Evolutionary conservation across 92 coral and sea anemone species (phyloP).

Genomic region (Diadumene lineata): DNA sequence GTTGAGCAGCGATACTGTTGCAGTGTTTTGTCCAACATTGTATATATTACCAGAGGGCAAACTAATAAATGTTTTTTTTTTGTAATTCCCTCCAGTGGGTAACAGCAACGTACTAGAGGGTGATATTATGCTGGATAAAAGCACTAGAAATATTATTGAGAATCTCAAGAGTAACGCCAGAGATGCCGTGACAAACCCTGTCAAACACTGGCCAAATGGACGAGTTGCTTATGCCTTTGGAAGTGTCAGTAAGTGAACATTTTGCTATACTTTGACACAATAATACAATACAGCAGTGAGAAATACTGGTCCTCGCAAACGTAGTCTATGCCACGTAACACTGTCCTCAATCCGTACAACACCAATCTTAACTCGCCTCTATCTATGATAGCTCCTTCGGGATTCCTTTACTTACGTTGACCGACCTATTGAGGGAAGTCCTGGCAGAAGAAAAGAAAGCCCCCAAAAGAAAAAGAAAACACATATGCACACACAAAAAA

Average conservation of each 20-base stretch:
- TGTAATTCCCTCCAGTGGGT: conserved; percentile 18
- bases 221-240: conserved; percentile 57
- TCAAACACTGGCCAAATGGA: conserved; percentile 44
- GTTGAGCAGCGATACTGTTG: no score
- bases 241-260: conserved; percentile 44
- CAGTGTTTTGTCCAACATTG: no score
- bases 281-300: neutral
- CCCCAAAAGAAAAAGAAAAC: no score
- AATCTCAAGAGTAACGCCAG: conserved; percentile 16
- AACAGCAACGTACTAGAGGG: conserved; percentile 38
- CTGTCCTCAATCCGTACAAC: no score
- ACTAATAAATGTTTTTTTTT: neutral
- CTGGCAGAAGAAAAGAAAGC: no score
- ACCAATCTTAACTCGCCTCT: no score
- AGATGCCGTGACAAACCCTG: conserved; percentile 48
- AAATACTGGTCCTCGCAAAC: neutral
- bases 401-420: no score
- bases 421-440: no score
- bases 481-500: no score
- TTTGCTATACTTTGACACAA: neutral
- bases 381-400: no score
- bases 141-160: conserved; percentile 32
- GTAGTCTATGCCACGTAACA: no score
- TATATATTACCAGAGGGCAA: neutral
- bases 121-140: conserved; percentile 47